Percentiles rank a stretch among this genome's conserved stretches.
phyloP scores from a whole-genome alignment of 2,797 vertebrate genomes.

The Argyrosomus regius region DNA sequence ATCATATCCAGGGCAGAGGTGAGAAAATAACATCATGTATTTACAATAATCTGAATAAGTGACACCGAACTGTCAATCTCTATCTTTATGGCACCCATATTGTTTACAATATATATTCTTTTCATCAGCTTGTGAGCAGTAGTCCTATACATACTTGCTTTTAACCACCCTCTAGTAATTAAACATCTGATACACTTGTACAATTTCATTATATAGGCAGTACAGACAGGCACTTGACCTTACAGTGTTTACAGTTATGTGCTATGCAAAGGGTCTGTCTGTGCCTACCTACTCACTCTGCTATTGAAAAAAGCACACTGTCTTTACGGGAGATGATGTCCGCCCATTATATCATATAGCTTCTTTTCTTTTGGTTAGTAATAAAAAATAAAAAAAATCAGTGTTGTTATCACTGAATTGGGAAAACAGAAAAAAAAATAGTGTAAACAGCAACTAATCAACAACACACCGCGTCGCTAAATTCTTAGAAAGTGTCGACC shows the following conservation, averaged over 20 bases:
- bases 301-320: slow-evolving; percentile 38
- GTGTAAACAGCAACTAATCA: slow-evolving; percentile 35
- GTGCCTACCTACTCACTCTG: slow-evolving; percentile 37
- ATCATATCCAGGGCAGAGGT: slow-evolving; percentile 57
- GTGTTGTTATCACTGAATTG: slow-evolving; percentile 27
- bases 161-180: slow-evolving; percentile 49
- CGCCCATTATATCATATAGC: slow-evolving; percentile 35
- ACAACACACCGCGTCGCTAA: slow-evolving; percentile 43
- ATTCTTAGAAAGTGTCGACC: slow-evolving; percentile 38
- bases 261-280: slow-evolving; percentile 53
- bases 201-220: slow-evolving; percentile 48
- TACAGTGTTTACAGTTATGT: slow-evolving; percentile 66
- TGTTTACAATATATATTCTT: slow-evolving; percentile 62
- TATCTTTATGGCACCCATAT: slow-evolving; percentile 57
- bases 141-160: slow-evolving; percentile 54
- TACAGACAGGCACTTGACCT: slow-evolving; percentile 63
- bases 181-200: slow-evolving; percentile 47
- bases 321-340: slow-evolving; percentile 7
- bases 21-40: slow-evolving; percentile 75
- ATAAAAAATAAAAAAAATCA: slow-evolving; percentile 58
- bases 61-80: slow-evolving; percentile 37
- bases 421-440: slow-evolving; percentile 34
- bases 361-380: slow-evolving; percentile 57
- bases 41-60: slow-evolving; percentile 72
- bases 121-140: slow-evolving; percentile 50